Percentiles rank a stretch among this genome's conserved stretches.
Evolutionary conservation across 2,797 vertebrate genomes (phyloP).

Genomic region (Sebastes vulpes): DNA sequence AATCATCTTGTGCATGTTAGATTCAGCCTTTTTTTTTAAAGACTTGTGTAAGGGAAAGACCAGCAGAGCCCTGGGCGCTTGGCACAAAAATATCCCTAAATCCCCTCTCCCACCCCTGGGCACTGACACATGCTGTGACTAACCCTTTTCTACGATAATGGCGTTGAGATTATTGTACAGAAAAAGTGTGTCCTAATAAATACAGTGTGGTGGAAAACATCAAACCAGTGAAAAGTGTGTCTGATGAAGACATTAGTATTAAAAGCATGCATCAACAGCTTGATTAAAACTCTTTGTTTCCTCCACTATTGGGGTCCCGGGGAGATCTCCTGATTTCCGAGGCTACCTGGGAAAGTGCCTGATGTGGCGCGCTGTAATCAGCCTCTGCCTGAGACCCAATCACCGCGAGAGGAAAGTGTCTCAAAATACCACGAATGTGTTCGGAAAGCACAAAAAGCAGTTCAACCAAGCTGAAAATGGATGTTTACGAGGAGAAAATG

Average conservation of each 20-base stretch:
- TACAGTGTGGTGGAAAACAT: conserved; percentile 37
- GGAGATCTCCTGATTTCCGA: conserved; percentile 59
- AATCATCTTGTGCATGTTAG: conserved; percentile 51
- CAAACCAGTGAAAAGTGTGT: conserved; percentile 25
- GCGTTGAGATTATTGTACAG: conserved; percentile 56
- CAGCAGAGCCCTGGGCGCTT: conserved; percentile 60
- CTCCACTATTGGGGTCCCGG: conserved; percentile 10
- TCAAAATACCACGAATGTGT: conserved; percentile 61
- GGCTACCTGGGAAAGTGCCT: conserved; percentile 48
- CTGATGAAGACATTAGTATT: conserved; percentile 50
- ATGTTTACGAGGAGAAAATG: conserved; percentile 49
- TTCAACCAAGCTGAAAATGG: conserved; percentile 51
- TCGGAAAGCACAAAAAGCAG: conserved; percentile 47
- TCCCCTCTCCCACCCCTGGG: conserved; percentile 66
- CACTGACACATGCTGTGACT: conserved; percentile 75
- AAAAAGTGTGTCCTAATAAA: conserved; percentile 65
- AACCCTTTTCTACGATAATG: conserved; percentile 68
- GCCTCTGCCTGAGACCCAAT: conserved; percentile 71
- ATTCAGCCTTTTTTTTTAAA: conserved; percentile 52
- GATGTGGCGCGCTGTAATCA: conserved; percentile 66
- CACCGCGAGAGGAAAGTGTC: conserved; percentile 33
- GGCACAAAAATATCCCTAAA: conserved; percentile 76
- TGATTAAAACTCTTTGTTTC: conserved; percentile 59
- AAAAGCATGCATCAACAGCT: conserved; percentile 24
- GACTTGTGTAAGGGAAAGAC: conserved; percentile 51